Base-by-base conservation (phyloP, 2,888 invertebrate species). In the Cerceris rybyensis region DNA sequence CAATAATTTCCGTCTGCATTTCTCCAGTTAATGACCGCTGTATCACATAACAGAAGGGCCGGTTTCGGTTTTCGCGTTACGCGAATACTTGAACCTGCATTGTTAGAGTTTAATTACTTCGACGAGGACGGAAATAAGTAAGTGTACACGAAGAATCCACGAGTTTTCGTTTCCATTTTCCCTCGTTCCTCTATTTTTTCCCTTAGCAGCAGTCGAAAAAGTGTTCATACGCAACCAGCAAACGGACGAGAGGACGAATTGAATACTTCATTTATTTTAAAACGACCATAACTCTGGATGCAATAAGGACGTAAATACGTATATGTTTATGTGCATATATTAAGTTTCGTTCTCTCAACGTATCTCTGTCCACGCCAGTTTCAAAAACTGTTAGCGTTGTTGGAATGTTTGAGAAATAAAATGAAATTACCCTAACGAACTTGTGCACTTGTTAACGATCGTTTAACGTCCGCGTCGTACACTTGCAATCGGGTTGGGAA, bases 101-200 rank as follows among this genome's bases (percentile, higher is more conserved):
- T 81, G 82, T 83, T 75, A 76, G 73, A 72, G 82, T 82, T 85
- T 83, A 83, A 87, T 87, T 86, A 86, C 83, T 83, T 83, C 75
- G 80, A 80, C 78, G 70, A 63, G 70, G 70, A 68, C 81, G 78
- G 79, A 83, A 83, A 73, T 77, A 68, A 81, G 78, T 80, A 83
- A 83, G 75, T 77, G 74, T 50, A 50, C 65, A 49, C 65, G 59
- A 72, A 75, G 70, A 50, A 64, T 59, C 58, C 49, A 55, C 67
- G 73, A 70, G 61, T 65, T 55, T 42, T 41, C 54, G 16, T 69
- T 28, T 1, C 28, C 28, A 28, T 28, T 28, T 28, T 28, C 28
- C 28, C 28, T 28, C 28, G 39, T 67, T 70, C 63, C 70, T 63
- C 46, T 61, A 39, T 17, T 70, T 61, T 57, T 70, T 61, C 52